Evolutionary conservation across 2,797 vertebrate genomes (phyloP).

Genomic region (Lutjanus argentimaculatus): DNA sequence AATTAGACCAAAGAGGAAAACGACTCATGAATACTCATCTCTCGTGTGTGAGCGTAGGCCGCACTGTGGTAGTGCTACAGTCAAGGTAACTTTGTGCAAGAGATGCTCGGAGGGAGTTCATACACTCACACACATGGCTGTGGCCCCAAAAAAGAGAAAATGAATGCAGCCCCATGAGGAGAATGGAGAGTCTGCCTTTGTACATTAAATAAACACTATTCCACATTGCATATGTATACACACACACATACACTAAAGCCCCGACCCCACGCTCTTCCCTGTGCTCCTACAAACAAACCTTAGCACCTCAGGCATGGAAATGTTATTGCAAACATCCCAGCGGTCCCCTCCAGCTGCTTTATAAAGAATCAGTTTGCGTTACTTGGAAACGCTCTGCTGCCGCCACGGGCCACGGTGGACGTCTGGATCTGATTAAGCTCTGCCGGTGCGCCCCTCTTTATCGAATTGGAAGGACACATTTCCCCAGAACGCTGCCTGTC

Average conservation of each 20-base stretch:
- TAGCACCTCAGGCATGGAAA: conserved; percentile 68
- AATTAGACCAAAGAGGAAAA: conserved; percentile 66
- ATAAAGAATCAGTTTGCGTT: conserved; percentile 78
- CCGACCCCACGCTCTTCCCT: conserved; percentile 24
- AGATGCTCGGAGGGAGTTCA: conserved; percentile 42
- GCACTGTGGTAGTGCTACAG: conserved; percentile 49
- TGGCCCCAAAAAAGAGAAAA: conserved; percentile 14
- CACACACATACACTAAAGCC: conserved; percentile 7
- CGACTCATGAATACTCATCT: conserved; percentile 73
- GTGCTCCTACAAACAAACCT: conserved; percentile 56
- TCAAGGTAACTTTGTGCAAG: conserved; percentile 78
- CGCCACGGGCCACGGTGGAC: conserved; percentile 52
- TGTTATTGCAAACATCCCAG: conserved; percentile 78
- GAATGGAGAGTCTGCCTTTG: conserved; percentile 1
- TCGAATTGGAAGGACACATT: conserved; percentile 55
- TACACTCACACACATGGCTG: conserved; percentile 25
- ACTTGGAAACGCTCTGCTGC: conserved; percentile 61
- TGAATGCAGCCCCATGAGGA: conserved; percentile 18
- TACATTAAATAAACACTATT: conserved; percentile 34
- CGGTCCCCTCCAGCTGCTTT: conserved; percentile 64
- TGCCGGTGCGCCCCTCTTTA: conserved; percentile 49
- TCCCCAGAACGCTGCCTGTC: conserved; percentile 46
- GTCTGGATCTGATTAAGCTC: conserved; percentile 68
- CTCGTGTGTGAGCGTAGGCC: neutral
- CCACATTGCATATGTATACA: conserved; percentile 18